Percentiles rank a stretch among this genome's conserved stretches.
Conservation (phyloP, 2,888 invertebrate genomes). For the Homarus gammarus region DNA sequence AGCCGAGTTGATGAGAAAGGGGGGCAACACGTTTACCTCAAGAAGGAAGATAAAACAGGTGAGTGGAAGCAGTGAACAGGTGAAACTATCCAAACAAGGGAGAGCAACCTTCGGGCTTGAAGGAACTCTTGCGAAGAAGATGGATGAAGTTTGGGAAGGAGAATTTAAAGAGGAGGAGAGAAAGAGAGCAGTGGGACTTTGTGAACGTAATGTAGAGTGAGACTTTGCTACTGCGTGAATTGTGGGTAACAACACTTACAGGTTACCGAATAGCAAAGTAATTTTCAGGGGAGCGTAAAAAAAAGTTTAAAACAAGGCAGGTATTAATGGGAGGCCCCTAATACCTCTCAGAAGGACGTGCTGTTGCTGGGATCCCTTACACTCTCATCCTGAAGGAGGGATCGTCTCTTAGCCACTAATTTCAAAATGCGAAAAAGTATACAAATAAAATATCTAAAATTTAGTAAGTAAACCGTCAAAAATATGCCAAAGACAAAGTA, state of each 20-base stretch:
- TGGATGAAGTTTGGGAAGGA: not conserved
- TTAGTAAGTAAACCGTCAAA: constrained; percentile 11
- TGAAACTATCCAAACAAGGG: too few species aligned
- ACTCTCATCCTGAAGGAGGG: too few species aligned
- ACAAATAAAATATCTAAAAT: constrained; percentile 7
- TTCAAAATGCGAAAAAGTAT: not conserved
- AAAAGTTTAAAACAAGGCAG: not conserved
- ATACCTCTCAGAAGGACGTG: too few species aligned
- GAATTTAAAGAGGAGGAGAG: constrained; percentile 12
- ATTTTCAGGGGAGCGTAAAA: not conserved
- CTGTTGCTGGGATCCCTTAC: too few species aligned
- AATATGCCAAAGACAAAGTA: constrained; percentile 35
- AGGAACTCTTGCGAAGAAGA: too few species aligned
- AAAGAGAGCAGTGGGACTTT: constrained; percentile 8
- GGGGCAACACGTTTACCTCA: not conserved
- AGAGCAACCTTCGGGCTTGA: too few species aligned
- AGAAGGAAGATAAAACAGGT: too few species aligned
- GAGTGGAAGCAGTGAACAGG: not conserved
- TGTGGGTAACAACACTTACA: too few species aligned
- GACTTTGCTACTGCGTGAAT: not conserved
- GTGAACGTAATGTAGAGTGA: not conserved
- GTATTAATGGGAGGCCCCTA: not conserved
- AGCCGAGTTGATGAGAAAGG: not conserved
- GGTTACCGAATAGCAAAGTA: not conserved
- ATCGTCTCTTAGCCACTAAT: not conserved